phyloP scores from a whole-genome alignment of 1,140 invertebrate genomes.

The Aradophagus sp. region DNA sequence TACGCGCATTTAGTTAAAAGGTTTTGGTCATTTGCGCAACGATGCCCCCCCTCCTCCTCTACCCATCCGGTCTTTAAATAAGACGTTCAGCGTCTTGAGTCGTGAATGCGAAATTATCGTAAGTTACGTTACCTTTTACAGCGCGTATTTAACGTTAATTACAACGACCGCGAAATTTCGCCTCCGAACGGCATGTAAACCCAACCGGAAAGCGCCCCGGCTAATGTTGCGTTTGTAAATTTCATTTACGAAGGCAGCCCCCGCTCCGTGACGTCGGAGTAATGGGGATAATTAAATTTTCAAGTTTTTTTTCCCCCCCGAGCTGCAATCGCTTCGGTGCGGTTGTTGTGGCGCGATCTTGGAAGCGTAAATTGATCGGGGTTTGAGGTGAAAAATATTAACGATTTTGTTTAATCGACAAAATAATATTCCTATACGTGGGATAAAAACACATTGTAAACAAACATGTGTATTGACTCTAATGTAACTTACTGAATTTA shows the following conservation, averaged over 20 bases:
- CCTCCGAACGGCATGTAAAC: constrained; percentile 36
- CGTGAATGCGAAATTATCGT: constrained; percentile 30
- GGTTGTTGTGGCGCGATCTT: constrained; percentile 33
- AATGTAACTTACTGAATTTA: too few species aligned
- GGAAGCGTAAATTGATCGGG: constrained; percentile 28
- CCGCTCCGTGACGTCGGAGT: constrained; percentile 13
- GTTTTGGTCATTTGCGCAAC: constrained; percentile 54
- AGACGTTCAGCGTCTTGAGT: constrained; percentile 39
- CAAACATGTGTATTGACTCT: too few species aligned
- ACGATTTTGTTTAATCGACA: too few species aligned
- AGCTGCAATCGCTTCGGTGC: constrained; percentile 40
- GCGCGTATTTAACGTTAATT: constrained; percentile 37
- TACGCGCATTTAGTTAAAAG: constrained; percentile 54
- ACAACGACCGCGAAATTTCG: constrained; percentile 18
- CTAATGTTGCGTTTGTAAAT: constrained; percentile 28
- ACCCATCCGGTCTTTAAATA: constrained; percentile 46
- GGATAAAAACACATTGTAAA: too few species aligned
- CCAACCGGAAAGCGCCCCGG: constrained; percentile 11
- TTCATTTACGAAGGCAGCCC: too few species aligned
- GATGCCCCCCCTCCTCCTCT: too few species aligned
- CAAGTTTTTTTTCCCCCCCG: constrained; percentile 21
- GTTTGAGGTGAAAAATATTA: too few species aligned
- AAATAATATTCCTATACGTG: too few species aligned
- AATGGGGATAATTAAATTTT: constrained; percentile 52
- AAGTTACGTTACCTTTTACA: constrained; percentile 25